Conservation (phyloP, 2,797 vertebrate species). For the Valencia hispanica region DNA sequence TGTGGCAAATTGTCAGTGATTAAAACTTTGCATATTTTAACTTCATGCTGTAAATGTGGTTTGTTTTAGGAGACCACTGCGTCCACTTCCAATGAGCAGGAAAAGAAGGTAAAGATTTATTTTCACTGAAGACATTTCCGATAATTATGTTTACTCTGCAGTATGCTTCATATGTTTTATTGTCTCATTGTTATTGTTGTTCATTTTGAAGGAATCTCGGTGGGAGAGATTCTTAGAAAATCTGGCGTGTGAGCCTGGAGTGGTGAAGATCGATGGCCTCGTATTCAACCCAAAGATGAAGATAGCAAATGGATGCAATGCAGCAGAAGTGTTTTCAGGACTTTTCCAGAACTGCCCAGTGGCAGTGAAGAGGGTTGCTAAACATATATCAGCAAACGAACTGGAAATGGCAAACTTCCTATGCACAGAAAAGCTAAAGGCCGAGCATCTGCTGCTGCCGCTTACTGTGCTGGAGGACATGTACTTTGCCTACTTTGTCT, state of each 20-base stretch:
- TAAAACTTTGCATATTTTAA: not conserved
- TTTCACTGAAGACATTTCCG: not conserved
- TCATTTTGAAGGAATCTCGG: not conserved
- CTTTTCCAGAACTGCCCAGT: not conserved
- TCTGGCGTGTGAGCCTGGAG: slow-evolving; percentile 18
- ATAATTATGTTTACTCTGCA: not conserved
- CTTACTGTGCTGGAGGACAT: slow-evolving; percentile 8
- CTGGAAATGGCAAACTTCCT: slow-evolving; percentile 5
- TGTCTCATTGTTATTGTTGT: not conserved
- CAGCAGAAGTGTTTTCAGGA: slow-evolving; percentile 27
- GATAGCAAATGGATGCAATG: slow-evolving; percentile 15
- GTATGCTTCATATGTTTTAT: not conserved
- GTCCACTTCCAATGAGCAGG: not conserved
- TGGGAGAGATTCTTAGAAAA: slow-evolving; percentile 22
- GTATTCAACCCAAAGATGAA: not conserved
- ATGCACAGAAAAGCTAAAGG: slow-evolving; percentile 7
- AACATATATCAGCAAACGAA: slow-evolving; percentile 14
- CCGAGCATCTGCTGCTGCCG: slow-evolving; percentile 14
- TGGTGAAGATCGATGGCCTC: slow-evolving; percentile 19
- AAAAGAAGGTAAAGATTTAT: not conserved
- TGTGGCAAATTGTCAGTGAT: not conserved
- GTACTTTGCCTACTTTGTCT: slow-evolving; percentile 25
- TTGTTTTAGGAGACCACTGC: not conserved
- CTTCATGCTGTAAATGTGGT: not conserved
- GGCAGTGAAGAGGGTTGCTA: slow-evolving; percentile 19